Conservation (phyloP, 2,113 vertebrate genomes). For the Phasianus colchicus region DNA sequence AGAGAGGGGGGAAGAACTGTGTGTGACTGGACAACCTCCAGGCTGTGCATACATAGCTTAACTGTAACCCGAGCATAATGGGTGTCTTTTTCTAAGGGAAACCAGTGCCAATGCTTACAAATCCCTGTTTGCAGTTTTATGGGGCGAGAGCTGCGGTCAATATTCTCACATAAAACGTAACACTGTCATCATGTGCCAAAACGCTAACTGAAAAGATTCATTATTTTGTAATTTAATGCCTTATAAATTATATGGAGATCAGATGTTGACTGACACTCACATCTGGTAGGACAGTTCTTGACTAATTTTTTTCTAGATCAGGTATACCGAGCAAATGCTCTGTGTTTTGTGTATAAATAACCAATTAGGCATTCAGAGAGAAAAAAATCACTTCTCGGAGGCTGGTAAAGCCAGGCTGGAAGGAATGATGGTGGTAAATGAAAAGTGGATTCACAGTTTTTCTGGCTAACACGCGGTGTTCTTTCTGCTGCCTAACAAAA, state of each 20-base stretch:
- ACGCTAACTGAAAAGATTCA: slow-evolving; percentile 77
- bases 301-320: slow-evolving; percentile 56
- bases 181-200: slow-evolving; percentile 75
- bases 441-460: slow-evolving; percentile 37
- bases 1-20: slow-evolving; percentile 32
- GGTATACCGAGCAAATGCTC: slow-evolving; percentile 62
- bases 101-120: slow-evolving; percentile 72
- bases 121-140: slow-evolving; percentile 80
- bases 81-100: slow-evolving; percentile 70
- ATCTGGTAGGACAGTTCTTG: slow-evolving; percentile 65
- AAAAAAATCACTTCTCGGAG: slow-evolving; percentile 53
- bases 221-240: slow-evolving; percentile 83
- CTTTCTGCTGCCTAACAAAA: background rate
- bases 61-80: slow-evolving; percentile 79
- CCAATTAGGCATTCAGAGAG: slow-evolving; percentile 74
- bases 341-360: slow-evolving; percentile 73
- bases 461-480: slow-evolving; percentile 31
- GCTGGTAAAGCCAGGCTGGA: slow-evolving; percentile 38
- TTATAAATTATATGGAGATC: slow-evolving; percentile 78
- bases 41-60: slow-evolving; percentile 71
- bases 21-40: slow-evolving; percentile 77
- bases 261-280: slow-evolving; percentile 66
- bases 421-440: slow-evolving; percentile 2
- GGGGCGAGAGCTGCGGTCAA: slow-evolving; percentile 73
- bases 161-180: slow-evolving; percentile 74